phyloP scores from a whole-genome alignment of 1,140 invertebrate species.

The Venturia canescens region DNA sequence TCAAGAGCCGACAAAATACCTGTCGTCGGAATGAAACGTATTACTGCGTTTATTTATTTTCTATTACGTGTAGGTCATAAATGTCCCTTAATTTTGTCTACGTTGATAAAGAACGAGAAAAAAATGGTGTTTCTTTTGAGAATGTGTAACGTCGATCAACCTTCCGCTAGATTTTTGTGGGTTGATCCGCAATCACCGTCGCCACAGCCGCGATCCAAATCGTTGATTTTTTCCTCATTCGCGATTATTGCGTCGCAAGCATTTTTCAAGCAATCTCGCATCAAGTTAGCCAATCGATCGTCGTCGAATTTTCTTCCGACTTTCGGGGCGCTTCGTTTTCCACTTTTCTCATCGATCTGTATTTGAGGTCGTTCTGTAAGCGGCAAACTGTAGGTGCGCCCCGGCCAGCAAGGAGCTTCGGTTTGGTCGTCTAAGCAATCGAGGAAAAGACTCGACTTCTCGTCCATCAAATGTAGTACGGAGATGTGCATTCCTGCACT shows the following conservation, averaged over 20 bases:
- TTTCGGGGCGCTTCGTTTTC: slow-evolving; percentile 19
- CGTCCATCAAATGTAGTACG: slow-evolving; percentile 79
- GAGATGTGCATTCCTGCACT: slow-evolving; percentile 89
- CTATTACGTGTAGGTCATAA: no score
- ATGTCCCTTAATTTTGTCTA: no score
- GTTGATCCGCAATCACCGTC: slow-evolving; percentile 91
- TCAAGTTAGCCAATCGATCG: slow-evolving; percentile 65
- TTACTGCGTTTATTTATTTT: no score
- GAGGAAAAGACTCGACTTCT: slow-evolving; percentile 75
- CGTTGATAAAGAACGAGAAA: no score
- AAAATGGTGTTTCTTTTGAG: background rate
- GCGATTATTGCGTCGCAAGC: slow-evolving; percentile 78
- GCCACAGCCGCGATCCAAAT: slow-evolving; percentile 85
- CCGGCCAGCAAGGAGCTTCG: slow-evolving; percentile 80
- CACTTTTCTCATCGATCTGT: slow-evolving; percentile 46
- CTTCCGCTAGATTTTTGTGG: slow-evolving; percentile 80
- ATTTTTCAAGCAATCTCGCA: slow-evolving; percentile 75
- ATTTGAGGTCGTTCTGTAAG: background rate
- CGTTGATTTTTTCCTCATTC: slow-evolving; percentile 81
- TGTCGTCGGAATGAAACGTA: slow-evolving; percentile 51
- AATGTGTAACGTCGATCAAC: slow-evolving; percentile 62
- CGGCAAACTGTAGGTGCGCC: slow-evolving; percentile 69
- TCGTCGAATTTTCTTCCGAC: slow-evolving; percentile 72
- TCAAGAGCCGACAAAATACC: slow-evolving; percentile 71
- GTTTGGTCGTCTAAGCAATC: slow-evolving; percentile 80